Evolutionary conservation across 2,113 vertebrate species (phyloP).

Genomic region (Cyanoderma ruficeps): DNA sequence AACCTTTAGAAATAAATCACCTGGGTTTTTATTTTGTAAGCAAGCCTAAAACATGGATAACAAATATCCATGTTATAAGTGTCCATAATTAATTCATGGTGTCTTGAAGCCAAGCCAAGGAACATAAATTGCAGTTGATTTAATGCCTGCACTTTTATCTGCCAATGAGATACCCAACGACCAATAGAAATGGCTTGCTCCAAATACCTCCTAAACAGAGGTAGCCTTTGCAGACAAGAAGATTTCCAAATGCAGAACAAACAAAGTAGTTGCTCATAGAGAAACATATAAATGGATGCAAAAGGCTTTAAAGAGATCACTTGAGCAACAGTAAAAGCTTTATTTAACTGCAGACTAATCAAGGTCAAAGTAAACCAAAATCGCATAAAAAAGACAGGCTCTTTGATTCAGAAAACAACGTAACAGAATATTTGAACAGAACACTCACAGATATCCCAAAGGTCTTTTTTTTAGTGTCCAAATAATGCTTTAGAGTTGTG

Average conservation of each 20-base stretch:
- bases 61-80: not conserved
- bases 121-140: not conserved
- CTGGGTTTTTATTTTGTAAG: not conserved
- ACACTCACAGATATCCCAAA: not conserved
- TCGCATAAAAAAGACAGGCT: not conserved
- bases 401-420: not conserved
- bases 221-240: not conserved
- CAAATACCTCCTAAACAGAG: not conserved
- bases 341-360: not conserved
- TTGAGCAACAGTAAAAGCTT: not conserved
- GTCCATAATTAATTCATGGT: not conserved
- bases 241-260: not conserved
- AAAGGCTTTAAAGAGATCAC: not conserved
- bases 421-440: accelerated
- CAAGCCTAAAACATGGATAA: not conserved
- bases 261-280: not conserved
- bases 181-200: not conserved
- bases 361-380: not conserved
- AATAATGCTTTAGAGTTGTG: not conserved
- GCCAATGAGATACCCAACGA: not conserved
- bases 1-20: not conserved
- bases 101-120: not conserved
- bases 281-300: not conserved
- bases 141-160: not conserved
- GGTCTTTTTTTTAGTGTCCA: not conserved